Conservation (phyloP, 2,797 vertebrate genomes). For the Monodelphis domestica region DNA sequence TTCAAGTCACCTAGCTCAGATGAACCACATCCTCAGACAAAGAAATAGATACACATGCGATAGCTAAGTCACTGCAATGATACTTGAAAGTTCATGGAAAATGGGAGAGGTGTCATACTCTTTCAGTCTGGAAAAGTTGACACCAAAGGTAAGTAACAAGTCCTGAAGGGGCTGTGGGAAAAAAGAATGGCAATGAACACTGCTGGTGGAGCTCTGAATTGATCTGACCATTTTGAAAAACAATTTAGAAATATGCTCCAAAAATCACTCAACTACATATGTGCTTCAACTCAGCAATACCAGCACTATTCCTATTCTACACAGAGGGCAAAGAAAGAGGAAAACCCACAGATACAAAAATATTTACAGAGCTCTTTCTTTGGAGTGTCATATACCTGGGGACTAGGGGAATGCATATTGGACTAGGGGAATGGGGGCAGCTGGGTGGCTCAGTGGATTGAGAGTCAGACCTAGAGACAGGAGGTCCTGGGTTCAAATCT, state of each 20-base stretch:
- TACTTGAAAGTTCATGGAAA: neutral
- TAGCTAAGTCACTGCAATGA: neutral
- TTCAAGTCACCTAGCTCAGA: neutral
- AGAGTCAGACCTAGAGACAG: no score
- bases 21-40: neutral
- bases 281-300: neutral
- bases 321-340: neutral
- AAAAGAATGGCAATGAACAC: neutral
- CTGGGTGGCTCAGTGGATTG: no score
- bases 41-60: neutral
- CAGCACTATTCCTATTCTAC: neutral
- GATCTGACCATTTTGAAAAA: neutral
- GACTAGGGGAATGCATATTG: no score
- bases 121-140: neutral
- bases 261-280: neutral
- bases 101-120: neutral
- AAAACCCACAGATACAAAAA: no score
- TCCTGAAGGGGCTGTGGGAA: neutral
- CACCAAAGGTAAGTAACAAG: neutral
- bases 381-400: no score
- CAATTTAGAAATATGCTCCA: neutral
- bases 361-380: no score
- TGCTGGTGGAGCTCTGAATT: neutral
- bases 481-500: no score
- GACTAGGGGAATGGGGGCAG: no score